Evolutionary conservation across 2,113 vertebrate species (phyloP).

Genomic region (Daphoenositta chrysoptera): DNA sequence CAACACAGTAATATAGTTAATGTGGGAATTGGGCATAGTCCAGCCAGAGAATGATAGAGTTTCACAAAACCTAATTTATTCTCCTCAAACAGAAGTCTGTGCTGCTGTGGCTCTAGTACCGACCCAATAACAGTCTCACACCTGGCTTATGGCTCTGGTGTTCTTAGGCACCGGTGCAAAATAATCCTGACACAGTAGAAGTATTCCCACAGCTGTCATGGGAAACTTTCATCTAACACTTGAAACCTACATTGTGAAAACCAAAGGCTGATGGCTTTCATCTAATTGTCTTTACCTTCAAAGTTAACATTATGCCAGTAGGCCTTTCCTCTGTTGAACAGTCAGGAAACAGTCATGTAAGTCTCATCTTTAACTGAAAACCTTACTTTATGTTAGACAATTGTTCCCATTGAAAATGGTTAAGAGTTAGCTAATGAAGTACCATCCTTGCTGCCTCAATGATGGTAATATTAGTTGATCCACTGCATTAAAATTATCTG

Average conservation of each 20-base stretch:
- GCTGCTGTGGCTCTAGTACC: background rate
- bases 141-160: background rate
- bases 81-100: background rate
- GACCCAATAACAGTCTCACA: fast-evolving
- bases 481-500: background rate
- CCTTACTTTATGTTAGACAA: background rate
- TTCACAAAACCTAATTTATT: background rate
- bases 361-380: background rate
- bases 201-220: background rate
- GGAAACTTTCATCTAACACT: background rate
- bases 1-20: background rate
- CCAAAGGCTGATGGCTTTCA: background rate
- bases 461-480: background rate
- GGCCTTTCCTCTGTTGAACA: background rate
- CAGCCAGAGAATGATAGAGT: background rate
- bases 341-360: background rate
- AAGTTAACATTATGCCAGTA: background rate
- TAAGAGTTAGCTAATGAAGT: background rate
- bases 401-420: background rate
- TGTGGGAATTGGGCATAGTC: background rate
- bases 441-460: background rate
- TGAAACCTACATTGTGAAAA: background rate
- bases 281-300: background rate
- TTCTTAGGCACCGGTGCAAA: background rate
- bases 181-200: background rate